A percentile compares a stretch with the other conserved stretches of the same genome.
phyloP scores from a whole-genome alignment of 2,113 vertebrate genomes.

The Silurus meridionalis region DNA sequence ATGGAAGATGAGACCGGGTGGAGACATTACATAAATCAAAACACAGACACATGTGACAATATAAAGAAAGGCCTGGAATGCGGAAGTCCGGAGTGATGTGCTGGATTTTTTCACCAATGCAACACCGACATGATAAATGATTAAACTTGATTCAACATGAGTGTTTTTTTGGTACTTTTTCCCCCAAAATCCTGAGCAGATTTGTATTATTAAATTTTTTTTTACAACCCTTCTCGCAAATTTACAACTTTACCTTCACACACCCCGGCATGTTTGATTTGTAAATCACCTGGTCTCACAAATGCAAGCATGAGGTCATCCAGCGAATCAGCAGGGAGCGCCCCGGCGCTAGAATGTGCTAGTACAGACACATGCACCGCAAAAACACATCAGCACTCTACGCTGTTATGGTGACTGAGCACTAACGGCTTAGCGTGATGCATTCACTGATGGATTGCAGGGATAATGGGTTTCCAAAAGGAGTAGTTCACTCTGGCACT shows the following conservation, averaged over 20 bases:
- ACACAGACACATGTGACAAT: too few relatives aligned
- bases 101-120: too few relatives aligned
- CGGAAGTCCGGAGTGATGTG: too few relatives aligned
- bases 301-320: background rate
- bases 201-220: background rate
- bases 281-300: constrained; percentile 6
- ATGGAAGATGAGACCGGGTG: too few relatives aligned
- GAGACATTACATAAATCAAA: too few relatives aligned
- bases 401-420: constrained; percentile 2
- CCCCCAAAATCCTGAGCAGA: too few relatives aligned
- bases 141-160: too few relatives aligned
- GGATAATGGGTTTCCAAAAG: constrained; percentile 16
- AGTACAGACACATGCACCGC: background rate
- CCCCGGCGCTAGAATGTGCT: background rate
- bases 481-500: background rate
- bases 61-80: too few relatives aligned
- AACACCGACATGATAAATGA: too few relatives aligned
- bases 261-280: background rate
- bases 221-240: background rate
- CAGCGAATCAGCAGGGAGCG: background rate
- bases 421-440: background rate
- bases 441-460: background rate
- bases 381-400: background rate
- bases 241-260: background rate
- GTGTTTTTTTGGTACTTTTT: too few relatives aligned